Evolutionary conservation across 2,797 vertebrate species (phyloP).

Genomic region (Clarias platycephalus): DNA sequence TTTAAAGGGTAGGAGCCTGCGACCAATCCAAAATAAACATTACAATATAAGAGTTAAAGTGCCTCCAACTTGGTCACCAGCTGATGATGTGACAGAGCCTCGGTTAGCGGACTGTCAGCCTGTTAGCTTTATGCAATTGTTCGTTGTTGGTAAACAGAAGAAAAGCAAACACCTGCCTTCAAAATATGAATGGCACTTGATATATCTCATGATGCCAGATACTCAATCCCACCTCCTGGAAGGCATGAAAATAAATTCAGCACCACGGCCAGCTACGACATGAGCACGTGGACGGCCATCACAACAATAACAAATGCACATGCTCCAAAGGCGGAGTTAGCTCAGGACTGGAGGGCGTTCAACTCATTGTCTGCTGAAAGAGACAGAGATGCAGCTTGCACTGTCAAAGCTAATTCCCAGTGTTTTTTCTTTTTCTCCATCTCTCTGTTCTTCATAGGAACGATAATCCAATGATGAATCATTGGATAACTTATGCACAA

Average conservation of each 20-base stretch:
- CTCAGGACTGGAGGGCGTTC: not conserved
- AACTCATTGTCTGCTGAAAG: not conserved
- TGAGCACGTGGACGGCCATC: not conserved
- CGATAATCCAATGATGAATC: not conserved
- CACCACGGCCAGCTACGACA: constrained; percentile 4
- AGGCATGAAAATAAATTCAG: constrained; percentile 11
- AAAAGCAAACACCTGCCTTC: not conserved
- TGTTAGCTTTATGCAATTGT: not conserved
- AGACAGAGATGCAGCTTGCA: not conserved
- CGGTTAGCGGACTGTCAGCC: not conserved
- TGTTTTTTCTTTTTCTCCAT: not conserved
- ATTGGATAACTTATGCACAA: not conserved
- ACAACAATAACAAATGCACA: constrained; percentile 8
- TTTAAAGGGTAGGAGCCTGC: not conserved
- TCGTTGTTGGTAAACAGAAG: not conserved
- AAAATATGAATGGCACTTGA: not conserved
- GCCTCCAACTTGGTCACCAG: not conserved
- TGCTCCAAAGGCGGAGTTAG: not conserved
- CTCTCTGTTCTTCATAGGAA: not conserved
- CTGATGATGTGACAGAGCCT: not conserved
- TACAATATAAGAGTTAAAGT: not conserved
- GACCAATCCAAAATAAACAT: not conserved
- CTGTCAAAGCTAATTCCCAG: not conserved
- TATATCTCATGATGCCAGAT: not conserved
- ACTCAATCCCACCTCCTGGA: not conserved